phyloP scores from a whole-genome alignment of 2,797 vertebrate genomes.

The Aldrovandia affinis region DNA sequence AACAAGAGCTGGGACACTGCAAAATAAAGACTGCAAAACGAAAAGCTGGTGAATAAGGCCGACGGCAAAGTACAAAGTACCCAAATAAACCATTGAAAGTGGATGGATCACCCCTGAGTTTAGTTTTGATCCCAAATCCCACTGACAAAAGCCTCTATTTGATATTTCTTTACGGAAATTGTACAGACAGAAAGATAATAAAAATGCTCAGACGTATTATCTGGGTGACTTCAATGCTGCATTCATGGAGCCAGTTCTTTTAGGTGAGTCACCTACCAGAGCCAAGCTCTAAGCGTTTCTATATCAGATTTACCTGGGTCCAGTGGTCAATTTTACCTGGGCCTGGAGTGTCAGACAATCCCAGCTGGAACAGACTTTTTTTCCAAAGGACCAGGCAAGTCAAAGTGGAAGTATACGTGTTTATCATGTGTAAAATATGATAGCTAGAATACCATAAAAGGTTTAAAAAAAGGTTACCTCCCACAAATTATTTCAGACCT shows the following conservation, averaged over 20 bases:
- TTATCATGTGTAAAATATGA: too few species aligned
- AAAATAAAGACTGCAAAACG: neutral
- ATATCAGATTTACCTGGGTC: neutral
- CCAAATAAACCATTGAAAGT: neutral
- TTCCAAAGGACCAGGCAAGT: neutral
- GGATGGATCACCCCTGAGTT: neutral
- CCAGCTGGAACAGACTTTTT: neutral
- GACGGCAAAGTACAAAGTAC: neutral
- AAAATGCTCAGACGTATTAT: neutral
- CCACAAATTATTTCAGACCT: too few species aligned
- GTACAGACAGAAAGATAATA: neutral
- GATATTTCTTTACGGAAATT: neutral
- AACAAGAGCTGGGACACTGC: neutral
- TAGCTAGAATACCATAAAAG: too few species aligned
- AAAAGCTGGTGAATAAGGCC: neutral
- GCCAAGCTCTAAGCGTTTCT: neutral
- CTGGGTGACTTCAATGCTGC: neutral
- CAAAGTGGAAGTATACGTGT: too few species aligned
- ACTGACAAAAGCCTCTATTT: neutral
- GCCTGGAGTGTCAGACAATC: neutral
- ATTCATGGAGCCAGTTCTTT: neutral
- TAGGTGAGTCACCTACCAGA: neutral
- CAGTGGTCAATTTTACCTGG: neutral
- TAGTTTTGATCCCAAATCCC: neutral
- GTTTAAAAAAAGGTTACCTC: too few species aligned